phyloP scores from a whole-genome alignment of 2,113 vertebrate species.

The Oreocharis arfaki region DNA sequence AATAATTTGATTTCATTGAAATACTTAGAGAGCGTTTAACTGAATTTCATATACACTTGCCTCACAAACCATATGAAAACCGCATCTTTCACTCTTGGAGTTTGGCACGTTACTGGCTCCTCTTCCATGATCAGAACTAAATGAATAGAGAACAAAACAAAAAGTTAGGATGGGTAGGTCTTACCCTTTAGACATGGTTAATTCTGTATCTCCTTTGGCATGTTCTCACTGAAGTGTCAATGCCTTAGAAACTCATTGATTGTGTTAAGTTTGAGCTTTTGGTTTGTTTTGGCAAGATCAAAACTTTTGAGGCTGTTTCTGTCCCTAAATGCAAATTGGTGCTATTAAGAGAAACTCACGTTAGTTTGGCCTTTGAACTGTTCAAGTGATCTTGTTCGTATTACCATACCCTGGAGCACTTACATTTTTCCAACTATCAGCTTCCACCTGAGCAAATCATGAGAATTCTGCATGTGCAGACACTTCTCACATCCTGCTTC shows the following conservation, averaged over 20 bases:
- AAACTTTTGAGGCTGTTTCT: neutral
- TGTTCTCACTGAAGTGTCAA: neutral
- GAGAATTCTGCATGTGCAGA: neutral
- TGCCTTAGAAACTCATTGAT: neutral
- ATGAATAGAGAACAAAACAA: neutral
- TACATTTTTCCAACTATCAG: neutral
- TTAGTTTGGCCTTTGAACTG: neutral
- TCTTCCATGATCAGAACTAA: neutral
- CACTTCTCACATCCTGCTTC: neutral
- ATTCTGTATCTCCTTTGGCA: neutral
- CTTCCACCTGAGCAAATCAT: neutral
- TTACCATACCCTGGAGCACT: neutral
- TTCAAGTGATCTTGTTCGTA: neutral
- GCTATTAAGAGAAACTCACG: neutral
- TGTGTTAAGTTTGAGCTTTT: neutral
- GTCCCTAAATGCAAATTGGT: neutral
- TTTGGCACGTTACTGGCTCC: neutral
- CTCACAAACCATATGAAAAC: neutral
- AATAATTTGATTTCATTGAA: neutral
- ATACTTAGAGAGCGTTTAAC: neutral
- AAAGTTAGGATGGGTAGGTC: neutral
- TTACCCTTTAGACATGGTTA: neutral
- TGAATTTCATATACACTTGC: neutral
- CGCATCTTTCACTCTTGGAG: neutral
- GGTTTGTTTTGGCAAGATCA: neutral